Conservation (phyloP, 2,797 vertebrate species). For the Podargus strigoides region DNA sequence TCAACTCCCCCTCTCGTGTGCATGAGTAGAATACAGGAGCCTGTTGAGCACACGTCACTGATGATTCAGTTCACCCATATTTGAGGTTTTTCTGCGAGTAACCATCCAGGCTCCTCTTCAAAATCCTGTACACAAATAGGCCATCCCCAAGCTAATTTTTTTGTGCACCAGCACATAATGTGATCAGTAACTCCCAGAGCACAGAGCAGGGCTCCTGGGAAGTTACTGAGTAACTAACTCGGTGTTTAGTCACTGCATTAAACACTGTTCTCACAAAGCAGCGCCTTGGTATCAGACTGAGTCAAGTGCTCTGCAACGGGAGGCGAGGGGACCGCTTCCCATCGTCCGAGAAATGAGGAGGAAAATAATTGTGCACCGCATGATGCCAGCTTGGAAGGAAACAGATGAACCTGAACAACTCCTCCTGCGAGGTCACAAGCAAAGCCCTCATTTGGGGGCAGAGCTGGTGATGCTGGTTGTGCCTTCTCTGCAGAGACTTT, state of each 20-base stretch:
- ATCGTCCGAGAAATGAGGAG: fast-evolving
- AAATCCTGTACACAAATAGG: fast-evolving
- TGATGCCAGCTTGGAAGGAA: neutral
- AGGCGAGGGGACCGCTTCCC: fast-evolving
- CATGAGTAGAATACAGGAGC: fast-evolving
- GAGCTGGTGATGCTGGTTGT: fast-evolving
- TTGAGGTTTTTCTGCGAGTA: neutral
- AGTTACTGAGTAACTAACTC: constrained; percentile 47
- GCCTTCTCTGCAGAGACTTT: neutral
- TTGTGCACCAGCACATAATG: neutral
- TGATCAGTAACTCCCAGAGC: neutral
- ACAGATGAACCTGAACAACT: neutral
- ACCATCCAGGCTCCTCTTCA: neutral
- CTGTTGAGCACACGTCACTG: neutral
- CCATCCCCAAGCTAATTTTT: neutral
- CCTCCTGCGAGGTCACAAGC: neutral
- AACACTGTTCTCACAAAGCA: neutral
- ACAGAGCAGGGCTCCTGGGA: neutral
- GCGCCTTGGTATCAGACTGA: neutral
- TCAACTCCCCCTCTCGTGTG: neutral
- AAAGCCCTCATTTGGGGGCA: neutral
- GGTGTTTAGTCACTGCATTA: neutral
- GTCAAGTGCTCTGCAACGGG: neutral
- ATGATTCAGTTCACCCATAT: neutral
- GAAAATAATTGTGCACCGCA: neutral